These are phyloP conservation scores for Eptatretus atami DNA, from an alignment of 2,797 vertebrate species.

Conservation along the genomic window DNA sequence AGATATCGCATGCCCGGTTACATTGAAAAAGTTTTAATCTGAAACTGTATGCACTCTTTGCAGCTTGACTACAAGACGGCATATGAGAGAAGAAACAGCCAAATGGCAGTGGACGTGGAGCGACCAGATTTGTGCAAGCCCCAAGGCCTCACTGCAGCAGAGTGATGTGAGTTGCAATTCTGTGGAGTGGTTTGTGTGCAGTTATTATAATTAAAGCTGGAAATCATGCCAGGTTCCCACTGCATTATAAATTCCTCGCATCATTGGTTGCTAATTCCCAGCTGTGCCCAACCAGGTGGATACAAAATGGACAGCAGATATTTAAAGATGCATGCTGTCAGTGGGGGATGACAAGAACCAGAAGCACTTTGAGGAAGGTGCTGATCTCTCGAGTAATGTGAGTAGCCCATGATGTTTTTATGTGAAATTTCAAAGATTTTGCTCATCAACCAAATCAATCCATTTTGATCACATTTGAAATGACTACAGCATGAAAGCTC, in stretches of 20 bases:
- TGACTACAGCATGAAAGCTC: constrained; percentile 50
- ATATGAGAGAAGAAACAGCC: constrained; percentile 60
- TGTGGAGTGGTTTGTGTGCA: too few relatives aligned
- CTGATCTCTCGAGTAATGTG: constrained; percentile 43
- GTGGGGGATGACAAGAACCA: constrained; percentile 55
- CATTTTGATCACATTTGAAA: constrained; percentile 15
- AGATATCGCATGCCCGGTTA: too few relatives aligned
- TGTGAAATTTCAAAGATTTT: too few relatives aligned
- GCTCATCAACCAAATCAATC: too few relatives aligned
- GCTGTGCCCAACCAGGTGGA: constrained; percentile 25
- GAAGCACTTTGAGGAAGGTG: constrained; percentile 31
- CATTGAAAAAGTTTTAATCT: not conserved
- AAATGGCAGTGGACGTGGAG: constrained; percentile 67
- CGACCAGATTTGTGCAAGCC: constrained; percentile 62
- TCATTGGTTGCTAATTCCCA: not conserved
- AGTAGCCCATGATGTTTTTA: constrained; percentile 11
- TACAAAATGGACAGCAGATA: constrained; percentile 74
- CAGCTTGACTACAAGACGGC: constrained; percentile 80
- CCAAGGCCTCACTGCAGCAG: constrained; percentile 53
- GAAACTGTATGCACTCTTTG: constrained; percentile 6
- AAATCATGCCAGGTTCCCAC: not conserved
- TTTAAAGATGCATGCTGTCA: constrained; percentile 60
- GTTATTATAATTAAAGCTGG: not conserved
- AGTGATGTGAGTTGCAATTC: constrained; percentile 41
- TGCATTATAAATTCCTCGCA: not conserved